These are phyloP conservation scores for Bombus haemorrhoidalis DNA, from an alignment of 1,140 invertebrate genomes.

Conservation along the genomic window DNA sequence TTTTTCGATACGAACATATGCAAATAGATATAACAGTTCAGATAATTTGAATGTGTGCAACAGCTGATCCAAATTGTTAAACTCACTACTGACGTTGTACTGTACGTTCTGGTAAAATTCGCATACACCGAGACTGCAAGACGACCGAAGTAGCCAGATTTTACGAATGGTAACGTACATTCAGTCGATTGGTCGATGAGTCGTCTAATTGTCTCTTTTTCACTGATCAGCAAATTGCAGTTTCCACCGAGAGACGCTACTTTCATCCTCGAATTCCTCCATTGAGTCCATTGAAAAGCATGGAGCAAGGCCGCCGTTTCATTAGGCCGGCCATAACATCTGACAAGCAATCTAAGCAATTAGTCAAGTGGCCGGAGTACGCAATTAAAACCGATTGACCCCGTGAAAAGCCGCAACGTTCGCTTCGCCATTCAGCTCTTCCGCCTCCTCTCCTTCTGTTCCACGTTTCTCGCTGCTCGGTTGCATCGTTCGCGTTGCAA, in stretches of 20 bases:
- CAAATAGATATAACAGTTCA: too few species aligned
- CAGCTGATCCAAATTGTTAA: too few species aligned
- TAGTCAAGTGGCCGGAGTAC: constrained; percentile 15
- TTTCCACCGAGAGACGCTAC: too few species aligned
- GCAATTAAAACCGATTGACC: constrained; percentile 36
- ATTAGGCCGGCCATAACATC: constrained; percentile 20
- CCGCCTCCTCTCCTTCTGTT: too few species aligned
- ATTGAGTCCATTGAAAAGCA: constrained; percentile 4
- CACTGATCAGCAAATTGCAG: too few species aligned
- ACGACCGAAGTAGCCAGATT: too few species aligned
- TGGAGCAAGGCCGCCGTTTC: constrained; percentile 1
- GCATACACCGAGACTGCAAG: too few species aligned
- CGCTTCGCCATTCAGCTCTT: constrained; percentile 4
- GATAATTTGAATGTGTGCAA: too few species aligned
- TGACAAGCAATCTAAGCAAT: constrained; percentile 34
- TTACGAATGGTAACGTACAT: neutral
- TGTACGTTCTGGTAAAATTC: too few species aligned
- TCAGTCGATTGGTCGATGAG: neutral
- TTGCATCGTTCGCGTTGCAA: neutral
- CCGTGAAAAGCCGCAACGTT: constrained; percentile 23
- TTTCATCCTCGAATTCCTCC: constrained; percentile 17
- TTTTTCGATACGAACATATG: too few species aligned
- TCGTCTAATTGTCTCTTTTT: neutral
- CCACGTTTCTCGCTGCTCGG: too few species aligned
- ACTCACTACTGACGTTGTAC: too few species aligned